These are phyloP conservation scores for Harpegnathos saltator DNA, from an alignment of 1,140 invertebrate genomes.

Conservation along the genomic window DNA sequence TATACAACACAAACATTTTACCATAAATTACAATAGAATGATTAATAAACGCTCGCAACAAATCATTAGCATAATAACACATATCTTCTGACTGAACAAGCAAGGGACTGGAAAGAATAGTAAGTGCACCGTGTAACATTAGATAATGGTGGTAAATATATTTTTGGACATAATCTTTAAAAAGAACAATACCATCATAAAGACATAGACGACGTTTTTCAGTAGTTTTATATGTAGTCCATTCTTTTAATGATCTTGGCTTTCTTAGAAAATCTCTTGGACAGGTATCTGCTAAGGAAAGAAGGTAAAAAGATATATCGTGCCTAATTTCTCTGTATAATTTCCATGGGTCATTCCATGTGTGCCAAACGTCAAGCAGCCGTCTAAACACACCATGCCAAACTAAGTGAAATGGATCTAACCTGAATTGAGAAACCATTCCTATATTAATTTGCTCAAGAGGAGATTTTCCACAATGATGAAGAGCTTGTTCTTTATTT, in stretches of 20 bases:
- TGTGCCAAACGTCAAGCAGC: background rate
- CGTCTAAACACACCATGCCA: constrained; percentile 25
- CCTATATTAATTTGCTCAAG: constrained; percentile 1
- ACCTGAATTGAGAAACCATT: constrained; percentile 15
- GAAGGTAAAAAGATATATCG: constrained; percentile 8
- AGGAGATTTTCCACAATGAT: constrained; percentile 12
- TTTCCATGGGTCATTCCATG: constrained; percentile 20
- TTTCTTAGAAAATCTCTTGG: constrained; percentile 17
- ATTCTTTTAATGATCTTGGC: constrained; percentile 10
- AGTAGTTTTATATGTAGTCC: constrained; percentile 11
- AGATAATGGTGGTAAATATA: constrained; percentile 14
- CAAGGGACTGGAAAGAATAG: background rate
- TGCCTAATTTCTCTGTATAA: background rate
- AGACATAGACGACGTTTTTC: constrained; percentile 16
- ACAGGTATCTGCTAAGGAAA: background rate
- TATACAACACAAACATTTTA: constrained; percentile 14
- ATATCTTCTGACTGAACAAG: constrained; percentile 6
- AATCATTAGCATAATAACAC: constrained; percentile 21
- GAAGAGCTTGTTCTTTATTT: constrained; percentile 9
- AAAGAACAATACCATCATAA: constrained; percentile 23
- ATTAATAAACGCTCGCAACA: constrained; percentile 8
- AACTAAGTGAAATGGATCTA: constrained; percentile 7
- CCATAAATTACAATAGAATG: constrained; percentile 16
- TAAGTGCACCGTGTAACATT: constrained; percentile 2
- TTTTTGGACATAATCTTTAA: constrained; percentile 17